Base-by-base conservation (phyloP, 2,888 invertebrate species). In the Pyrrhia umbra region DNA sequence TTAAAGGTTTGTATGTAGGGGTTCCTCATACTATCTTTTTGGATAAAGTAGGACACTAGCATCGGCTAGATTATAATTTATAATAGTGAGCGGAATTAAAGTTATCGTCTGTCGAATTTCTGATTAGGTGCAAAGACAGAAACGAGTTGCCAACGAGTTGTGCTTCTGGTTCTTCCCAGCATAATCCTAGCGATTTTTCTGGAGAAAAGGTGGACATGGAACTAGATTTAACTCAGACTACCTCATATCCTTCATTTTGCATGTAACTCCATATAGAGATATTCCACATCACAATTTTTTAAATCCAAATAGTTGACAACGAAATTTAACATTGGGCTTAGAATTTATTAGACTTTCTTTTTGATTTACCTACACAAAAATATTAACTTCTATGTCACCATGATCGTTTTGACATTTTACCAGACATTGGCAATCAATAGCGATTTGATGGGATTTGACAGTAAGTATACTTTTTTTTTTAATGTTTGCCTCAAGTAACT, bases 261-360 rank as follows among this genome's bases (percentile, higher is more conserved):
- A 88, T 61, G 71, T 85, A 89, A 59, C 51, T 75, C 85, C 84
- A 82, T 69, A 89, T 15, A 58, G 81, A 76, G 70, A 68, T 78
- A 55, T 78, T 80, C 87, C 83, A 88, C 91, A 91, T 90, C 47
- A 85, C 89, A 87, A 79, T 64, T 67, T 77, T 79, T 77, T 46
- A 46, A 60, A 47, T 70, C 45, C 54, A 68, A 56, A 72, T 50
- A 49, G 50, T 56, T 68, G 10, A 62, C 43, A 71, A 64, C 37
- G 59, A 77, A 79, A 76, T 81, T 76, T 75, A 72, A 68, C 85
- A 85, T 88, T 80, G 81, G 84, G 72, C 59, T 59, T 59, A 56
- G 57, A 72, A 75, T 77, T 76, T 75, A 20, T 71, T 68, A 69
- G 4, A 42, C 13, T 70, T 64, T 54, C 61, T 76, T 79, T 68